Evolutionary conservation across 2,113 vertebrate genomes (phyloP).

Genomic region (Neopipo cinnamomea): DNA sequence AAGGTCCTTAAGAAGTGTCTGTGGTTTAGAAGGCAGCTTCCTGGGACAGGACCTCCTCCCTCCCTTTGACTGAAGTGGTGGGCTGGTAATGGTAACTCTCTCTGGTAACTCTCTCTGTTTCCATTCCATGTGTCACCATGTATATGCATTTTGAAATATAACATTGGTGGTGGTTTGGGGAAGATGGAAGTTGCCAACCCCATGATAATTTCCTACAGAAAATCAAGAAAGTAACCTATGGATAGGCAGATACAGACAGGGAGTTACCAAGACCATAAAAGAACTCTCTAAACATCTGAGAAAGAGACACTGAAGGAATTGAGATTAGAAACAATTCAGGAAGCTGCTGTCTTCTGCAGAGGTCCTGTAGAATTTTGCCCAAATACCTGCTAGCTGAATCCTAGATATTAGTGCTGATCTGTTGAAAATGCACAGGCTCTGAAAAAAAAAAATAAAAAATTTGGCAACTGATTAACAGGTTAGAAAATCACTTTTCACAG

Average conservation of each 20-base stretch:
- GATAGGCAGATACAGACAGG: background rate
- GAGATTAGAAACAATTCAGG: background rate
- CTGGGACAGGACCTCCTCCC: fast-evolving
- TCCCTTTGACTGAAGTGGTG: background rate
- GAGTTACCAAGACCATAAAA: background rate
- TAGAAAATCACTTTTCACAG: background rate
- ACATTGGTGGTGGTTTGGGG: background rate
- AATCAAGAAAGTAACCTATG: background rate
- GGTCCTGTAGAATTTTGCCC: background rate
- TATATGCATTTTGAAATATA: background rate
- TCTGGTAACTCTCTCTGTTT: background rate
- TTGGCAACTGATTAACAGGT: background rate
- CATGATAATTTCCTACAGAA: background rate
- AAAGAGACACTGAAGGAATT: background rate
- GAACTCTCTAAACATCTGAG: background rate
- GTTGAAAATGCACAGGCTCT: background rate
- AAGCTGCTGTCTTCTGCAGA: background rate
- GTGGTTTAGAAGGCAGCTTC: background rate
- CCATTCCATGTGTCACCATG: background rate
- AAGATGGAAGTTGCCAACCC: background rate
- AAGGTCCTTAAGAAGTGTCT: background rate
- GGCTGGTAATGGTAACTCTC: background rate
- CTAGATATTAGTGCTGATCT: background rate
- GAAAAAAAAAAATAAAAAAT: background rate
- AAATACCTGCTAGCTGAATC: background rate